phyloP scores from a whole-genome alignment of 2,888 invertebrate genomes.

The Sinhomidia bicolor region DNA sequence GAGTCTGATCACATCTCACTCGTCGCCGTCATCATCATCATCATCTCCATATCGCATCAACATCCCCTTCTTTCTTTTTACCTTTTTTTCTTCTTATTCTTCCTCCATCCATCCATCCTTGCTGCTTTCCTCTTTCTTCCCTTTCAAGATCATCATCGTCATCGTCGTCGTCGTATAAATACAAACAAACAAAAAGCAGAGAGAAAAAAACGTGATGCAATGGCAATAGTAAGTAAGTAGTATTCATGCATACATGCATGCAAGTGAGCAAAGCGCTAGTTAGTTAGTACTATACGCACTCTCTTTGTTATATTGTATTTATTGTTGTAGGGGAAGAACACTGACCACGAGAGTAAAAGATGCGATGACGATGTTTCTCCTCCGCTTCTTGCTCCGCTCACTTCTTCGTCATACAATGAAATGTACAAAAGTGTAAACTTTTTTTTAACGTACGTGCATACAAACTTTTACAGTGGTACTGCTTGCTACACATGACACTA shows the following conservation, averaged over 20 bases:
- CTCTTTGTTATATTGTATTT: no score
- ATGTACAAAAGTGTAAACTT: no score
- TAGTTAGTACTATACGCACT: no score
- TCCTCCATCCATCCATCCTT: background rate
- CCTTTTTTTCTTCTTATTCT: constrained; percentile 8
- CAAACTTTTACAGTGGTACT: no score
- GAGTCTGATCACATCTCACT: constrained; percentile 35
- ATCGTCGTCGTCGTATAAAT: background rate
- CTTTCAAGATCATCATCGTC: constrained; percentile 53
- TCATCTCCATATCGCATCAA: background rate
- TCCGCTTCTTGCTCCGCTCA: background rate
- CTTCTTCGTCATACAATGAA: no score
- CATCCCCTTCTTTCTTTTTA: no score
- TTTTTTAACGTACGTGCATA: no score
- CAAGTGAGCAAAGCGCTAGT: no score
- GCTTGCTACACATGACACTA: no score
- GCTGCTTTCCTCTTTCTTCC: constrained; percentile 40
- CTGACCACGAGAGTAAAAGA: background rate
- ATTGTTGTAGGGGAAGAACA: background rate
- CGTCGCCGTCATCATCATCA: background rate
- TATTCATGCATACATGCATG: background rate
- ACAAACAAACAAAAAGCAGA: background rate
- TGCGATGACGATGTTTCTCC: background rate
- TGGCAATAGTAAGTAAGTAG: no score
- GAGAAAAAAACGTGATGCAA: constrained; percentile 9